Evolutionary conservation across 2,797 vertebrate genomes (phyloP).

Genomic region (Cetoscarus ocellatus): DNA sequence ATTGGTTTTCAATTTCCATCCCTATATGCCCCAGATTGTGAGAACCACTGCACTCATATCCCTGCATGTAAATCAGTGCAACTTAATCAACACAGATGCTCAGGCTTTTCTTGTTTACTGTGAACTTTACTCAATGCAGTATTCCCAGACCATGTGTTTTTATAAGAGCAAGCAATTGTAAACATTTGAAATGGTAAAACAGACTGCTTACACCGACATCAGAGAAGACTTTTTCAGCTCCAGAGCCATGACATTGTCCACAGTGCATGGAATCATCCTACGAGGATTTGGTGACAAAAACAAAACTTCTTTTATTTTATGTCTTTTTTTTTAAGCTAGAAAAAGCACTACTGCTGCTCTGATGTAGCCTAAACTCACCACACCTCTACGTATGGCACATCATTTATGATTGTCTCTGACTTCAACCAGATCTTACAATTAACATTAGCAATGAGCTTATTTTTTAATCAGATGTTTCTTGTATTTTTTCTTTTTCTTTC

Average conservation of each 20-base stretch:
- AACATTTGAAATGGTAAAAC: slow-evolving; percentile 78
- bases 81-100: slow-evolving; percentile 48
- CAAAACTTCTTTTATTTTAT: slow-evolving; percentile 31
- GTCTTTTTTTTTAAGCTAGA: slow-evolving; percentile 27
- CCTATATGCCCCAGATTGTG: slow-evolving; percentile 4
- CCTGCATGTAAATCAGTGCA: slow-evolving; percentile 11
- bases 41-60: slow-evolving; percentile 14
- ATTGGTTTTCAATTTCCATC: too few relatives aligned
- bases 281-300: slow-evolving; percentile 46
- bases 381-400: slow-evolving; percentile 75
- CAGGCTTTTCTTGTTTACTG: slow-evolving; percentile 53
- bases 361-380: slow-evolving; percentile 47
- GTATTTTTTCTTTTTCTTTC: slow-evolving; percentile 51
- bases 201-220: slow-evolving; percentile 67
- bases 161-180: slow-evolving; percentile 81
- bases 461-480: slow-evolving; percentile 15
- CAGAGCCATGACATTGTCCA: slow-evolving; percentile 60
- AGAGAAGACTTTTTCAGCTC: slow-evolving; percentile 49
- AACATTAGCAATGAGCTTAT: slow-evolving; percentile 61
- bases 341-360: slow-evolving; percentile 43
- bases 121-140: slow-evolving; percentile 78
- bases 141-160: slow-evolving; percentile 68
- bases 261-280: slow-evolving; percentile 60
- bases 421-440: slow-evolving; percentile 73
- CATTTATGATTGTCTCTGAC: slow-evolving; percentile 85